Percentiles rank a stretch among this genome's conserved stretches.
Evolutionary conservation across 2,797 vertebrate species (phyloP).

Genomic region (Melopsittacus undulatus): DNA sequence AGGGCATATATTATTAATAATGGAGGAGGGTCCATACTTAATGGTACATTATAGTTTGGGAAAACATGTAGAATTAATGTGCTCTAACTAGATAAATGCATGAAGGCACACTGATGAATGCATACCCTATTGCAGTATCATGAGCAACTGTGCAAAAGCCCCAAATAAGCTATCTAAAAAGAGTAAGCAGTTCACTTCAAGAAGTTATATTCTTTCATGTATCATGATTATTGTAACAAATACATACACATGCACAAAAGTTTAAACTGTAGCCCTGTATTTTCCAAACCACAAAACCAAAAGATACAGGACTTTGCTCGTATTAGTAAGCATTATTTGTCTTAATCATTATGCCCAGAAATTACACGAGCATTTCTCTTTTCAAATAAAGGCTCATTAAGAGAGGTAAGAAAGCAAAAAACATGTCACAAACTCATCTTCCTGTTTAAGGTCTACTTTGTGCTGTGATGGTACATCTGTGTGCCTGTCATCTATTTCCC

Average conservation of each 20-base stretch:
- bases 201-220: background rate
- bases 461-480: background rate
- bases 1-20: background rate
- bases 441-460: background rate
- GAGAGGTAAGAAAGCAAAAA: background rate
- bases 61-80: background rate
- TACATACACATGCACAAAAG: background rate
- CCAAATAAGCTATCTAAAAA: background rate
- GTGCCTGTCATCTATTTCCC: background rate
- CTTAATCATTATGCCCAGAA: background rate
- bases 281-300: background rate
- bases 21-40: background rate
- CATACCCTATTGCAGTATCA: background rate
- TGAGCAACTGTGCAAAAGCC: background rate
- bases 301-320: background rate
- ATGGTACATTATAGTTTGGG: background rate
- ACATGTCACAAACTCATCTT: background rate
- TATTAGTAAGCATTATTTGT: background rate
- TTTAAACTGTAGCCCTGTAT: background rate
- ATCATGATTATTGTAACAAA: background rate
- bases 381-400: background rate
- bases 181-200: background rate
- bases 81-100: background rate
- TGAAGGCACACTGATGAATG: background rate
- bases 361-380: background rate